Conservation (phyloP, 30 jellyfish, hydroid and myxozoan genomes). For the Mastigias papua region DNA sequence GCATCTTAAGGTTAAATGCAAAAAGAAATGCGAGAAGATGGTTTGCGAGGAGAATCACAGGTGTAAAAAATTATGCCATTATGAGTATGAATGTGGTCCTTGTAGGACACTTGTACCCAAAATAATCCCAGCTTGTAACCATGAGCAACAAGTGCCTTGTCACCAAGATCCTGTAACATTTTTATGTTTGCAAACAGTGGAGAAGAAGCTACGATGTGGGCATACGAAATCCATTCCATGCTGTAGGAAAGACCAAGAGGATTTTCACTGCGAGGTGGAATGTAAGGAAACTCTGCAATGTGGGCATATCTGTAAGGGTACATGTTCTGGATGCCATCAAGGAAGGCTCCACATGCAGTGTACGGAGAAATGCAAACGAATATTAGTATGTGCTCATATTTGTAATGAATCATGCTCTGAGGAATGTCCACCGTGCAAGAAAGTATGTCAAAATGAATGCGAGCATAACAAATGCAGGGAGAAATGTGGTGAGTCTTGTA, state of each 20-base stretch:
- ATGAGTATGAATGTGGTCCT: slow-evolving; percentile 73
- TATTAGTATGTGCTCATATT: slow-evolving; percentile 52
- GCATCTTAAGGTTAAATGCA: slow-evolving; percentile 62
- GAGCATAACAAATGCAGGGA: slow-evolving; percentile 26
- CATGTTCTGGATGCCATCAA: slow-evolving; percentile 56
- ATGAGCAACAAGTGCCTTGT: slow-evolving; percentile 62
- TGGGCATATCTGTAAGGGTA: slow-evolving; percentile 79
- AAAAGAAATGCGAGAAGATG: slow-evolving; percentile 52
- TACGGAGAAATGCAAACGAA: slow-evolving; percentile 28
- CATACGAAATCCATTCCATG: slow-evolving; percentile 8
- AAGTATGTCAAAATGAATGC: slow-evolving; percentile 26
- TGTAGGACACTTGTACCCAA: slow-evolving; percentile 65
- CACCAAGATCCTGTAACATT: slow-evolving; percentile 22
- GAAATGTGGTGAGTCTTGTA: slow-evolving; percentile 52
- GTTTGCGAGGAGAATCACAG: slow-evolving; percentile 51
- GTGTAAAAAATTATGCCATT: slow-evolving; percentile 46
- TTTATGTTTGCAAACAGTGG: slow-evolving; percentile 7
- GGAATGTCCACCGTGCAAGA: slow-evolving; percentile 72
- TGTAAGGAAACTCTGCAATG: slow-evolving; percentile 65
- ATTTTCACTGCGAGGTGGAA: slow-evolving; percentile 25
- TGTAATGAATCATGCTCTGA: slow-evolving; percentile 55
- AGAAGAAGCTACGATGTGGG: slow-evolving; percentile 16
- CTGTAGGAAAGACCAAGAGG: not conserved
- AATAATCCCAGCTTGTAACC: slow-evolving; percentile 58
- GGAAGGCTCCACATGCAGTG: slow-evolving; percentile 75